Evolutionary conservation across 2,888 invertebrate genomes (phyloP).

Genomic region (Glaucopsyche alexis): DNA sequence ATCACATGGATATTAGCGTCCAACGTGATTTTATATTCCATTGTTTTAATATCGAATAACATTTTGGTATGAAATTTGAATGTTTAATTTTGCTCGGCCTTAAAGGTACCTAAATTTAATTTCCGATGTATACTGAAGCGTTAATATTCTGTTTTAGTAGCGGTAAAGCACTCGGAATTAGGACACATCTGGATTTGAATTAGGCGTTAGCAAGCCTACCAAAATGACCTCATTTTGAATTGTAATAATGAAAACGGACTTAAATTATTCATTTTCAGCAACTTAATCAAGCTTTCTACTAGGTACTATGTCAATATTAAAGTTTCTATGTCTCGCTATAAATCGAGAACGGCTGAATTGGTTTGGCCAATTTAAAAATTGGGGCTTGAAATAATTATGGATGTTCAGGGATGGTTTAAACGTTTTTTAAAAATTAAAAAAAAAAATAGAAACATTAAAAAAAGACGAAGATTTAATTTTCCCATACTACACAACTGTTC

Average conservation of each 20-base stretch:
- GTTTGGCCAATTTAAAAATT: too few species aligned
- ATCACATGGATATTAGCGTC: too few species aligned
- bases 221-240: neutral
- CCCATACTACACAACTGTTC: too few species aligned
- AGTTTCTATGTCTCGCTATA: too few species aligned
- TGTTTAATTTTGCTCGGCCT: slow-evolving; percentile 1
- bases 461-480: too few species aligned
- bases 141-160: neutral
- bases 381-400: too few species aligned
- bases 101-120: neutral
- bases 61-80: neutral
- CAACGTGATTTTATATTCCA: neutral
- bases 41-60: neutral
- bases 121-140: neutral
- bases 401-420: too few species aligned
- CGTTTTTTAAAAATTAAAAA: too few species aligned
- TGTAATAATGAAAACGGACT: neutral
- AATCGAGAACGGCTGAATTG: too few species aligned
- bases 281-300: neutral
- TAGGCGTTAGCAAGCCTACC: neutral
- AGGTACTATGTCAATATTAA: too few species aligned
- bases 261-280: neutral
- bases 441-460: too few species aligned
- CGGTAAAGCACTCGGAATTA: neutral
- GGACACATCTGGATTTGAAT: slow-evolving; percentile 15